phyloP scores from a whole-genome alignment of 2,888 invertebrate species.

The Zygaena filipendulae region DNA sequence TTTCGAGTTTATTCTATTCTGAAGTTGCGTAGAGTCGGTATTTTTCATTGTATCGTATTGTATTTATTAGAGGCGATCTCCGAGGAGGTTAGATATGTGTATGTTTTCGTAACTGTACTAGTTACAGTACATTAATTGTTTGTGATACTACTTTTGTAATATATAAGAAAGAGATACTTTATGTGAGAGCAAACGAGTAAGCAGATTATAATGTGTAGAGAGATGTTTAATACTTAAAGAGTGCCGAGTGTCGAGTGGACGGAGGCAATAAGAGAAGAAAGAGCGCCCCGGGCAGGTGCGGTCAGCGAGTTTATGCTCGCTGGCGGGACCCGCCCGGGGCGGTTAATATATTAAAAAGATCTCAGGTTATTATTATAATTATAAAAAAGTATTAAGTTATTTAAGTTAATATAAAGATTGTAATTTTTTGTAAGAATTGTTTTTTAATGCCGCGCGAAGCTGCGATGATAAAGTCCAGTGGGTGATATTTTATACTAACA shows the following conservation, averaged over 20 bases:
- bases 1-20: conserved; percentile 65
- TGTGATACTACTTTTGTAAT: conserved; percentile 71
- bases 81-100: conserved; percentile 43
- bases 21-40: conserved; percentile 59
- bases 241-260: conserved; percentile 27
- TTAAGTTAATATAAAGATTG: conserved; percentile 65
- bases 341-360: conserved; percentile 52
- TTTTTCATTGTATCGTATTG: conserved; percentile 54
- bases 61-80: conserved; percentile 61
- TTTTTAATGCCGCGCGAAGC: conserved; percentile 43
- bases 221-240: conserved; percentile 37
- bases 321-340: conserved; percentile 19
- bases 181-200: conserved; percentile 52
- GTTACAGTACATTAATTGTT: conserved; percentile 70
- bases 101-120: conserved; percentile 64
- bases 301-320: no score
- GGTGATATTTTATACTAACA: conserved; percentile 38
- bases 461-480: conserved; percentile 42
- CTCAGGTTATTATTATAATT: conserved; percentile 66
- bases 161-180: conserved; percentile 61
- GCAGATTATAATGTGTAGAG: conserved; percentile 45
- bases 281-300: conserved; percentile 20
- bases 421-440: conserved; percentile 63
- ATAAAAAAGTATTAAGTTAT: conserved; percentile 67
- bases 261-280: conserved; percentile 34